Percentiles rank a stretch among this genome's conserved stretches.
Conservation (phyloP, 2,888 invertebrate genomes). For the Caenorhabditis zanzibari region DNA sequence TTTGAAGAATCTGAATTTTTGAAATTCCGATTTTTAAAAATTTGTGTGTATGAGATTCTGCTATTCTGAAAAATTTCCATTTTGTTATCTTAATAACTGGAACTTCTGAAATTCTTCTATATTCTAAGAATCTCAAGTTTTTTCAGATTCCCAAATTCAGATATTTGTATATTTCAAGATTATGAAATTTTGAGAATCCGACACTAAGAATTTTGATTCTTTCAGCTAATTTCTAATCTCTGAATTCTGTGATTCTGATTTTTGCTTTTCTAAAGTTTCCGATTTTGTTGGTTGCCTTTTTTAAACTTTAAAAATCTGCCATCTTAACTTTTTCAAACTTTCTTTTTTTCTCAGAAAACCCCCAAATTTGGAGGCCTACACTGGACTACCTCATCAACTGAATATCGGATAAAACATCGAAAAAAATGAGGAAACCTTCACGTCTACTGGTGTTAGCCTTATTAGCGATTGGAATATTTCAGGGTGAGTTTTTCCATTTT, state of each 20-base stretch:
- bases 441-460: constrained; percentile 20
- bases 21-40: neutral
- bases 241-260: neutral
- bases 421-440: constrained; percentile 36
- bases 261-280: neutral
- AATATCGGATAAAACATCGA: neutral
- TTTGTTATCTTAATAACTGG: too few species aligned
- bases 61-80: too few species aligned
- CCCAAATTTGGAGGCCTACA: neutral
- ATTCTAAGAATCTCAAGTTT: neutral
- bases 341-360: neutral
- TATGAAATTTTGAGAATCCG: neutral
- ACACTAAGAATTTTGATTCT: neutral
- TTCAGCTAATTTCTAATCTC: too few species aligned
- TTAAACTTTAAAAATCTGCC: too few species aligned
- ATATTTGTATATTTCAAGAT: neutral
- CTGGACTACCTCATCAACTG: neutral
- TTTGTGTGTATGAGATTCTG: neutral
- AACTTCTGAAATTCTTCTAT: neutral
- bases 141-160: neutral
- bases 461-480: constrained; percentile 24
- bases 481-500: constrained; percentile 15
- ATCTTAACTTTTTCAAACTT: neutral
- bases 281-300: too few species aligned
- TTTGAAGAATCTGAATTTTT: neutral